These are phyloP conservation scores for Cairina moschata DNA, from an alignment of 2,113 vertebrate species.

Conservation along the genomic window DNA sequence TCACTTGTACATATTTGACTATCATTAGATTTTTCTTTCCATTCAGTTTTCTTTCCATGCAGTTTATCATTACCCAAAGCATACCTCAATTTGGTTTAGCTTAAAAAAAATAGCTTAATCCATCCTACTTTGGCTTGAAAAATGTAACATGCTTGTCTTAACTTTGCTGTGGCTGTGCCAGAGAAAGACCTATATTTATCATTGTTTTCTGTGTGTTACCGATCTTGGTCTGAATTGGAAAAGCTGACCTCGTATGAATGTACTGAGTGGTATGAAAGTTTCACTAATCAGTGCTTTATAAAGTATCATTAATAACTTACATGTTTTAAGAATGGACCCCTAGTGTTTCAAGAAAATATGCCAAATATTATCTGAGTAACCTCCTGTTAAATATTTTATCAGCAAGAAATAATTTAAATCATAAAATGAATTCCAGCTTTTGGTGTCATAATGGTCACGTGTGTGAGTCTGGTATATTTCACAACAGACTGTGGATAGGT, in stretches of 20 bases:
- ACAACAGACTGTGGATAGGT: neutral
- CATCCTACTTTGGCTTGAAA: neutral
- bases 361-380: conserved; percentile 1
- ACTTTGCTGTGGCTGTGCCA: neutral
- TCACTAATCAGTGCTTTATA: conserved; percentile 4
- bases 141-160: neutral
- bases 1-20: neutral
- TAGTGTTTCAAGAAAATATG: neutral
- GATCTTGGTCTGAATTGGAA: neutral
- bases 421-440: neutral
- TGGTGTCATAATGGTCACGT: neutral
- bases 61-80: neutral
- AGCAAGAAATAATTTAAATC: conserved; percentile 1
- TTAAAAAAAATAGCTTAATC: neutral
- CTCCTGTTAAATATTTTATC: conserved; percentile 30
- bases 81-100: neutral
- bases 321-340: neutral
- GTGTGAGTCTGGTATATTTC: neutral
- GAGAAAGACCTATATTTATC: neutral
- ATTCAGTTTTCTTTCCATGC: neutral
- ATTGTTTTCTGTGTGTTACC: neutral
- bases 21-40: neutral
- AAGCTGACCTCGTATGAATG: neutral
- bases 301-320: conserved; percentile 21
- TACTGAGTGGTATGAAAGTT: neutral